Conservation (phyloP, 2,888 invertebrate genomes). For the Blastobasis lacticolella region DNA sequence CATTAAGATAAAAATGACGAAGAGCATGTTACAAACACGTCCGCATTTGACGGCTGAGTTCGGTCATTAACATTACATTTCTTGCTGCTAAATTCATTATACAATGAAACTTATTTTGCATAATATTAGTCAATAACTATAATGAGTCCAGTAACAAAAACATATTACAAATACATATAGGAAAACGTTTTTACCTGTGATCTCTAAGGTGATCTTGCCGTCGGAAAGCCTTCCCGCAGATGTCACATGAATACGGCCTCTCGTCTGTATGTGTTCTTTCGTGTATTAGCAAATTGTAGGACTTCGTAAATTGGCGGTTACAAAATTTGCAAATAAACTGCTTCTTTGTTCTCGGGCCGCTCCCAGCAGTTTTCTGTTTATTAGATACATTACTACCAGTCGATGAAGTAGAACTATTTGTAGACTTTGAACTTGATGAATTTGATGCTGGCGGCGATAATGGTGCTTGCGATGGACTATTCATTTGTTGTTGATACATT, state of each 20-base stretch:
- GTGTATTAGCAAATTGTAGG: slow-evolving; percentile 97
- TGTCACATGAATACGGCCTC: slow-evolving; percentile 97
- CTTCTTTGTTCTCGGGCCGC: slow-evolving; percentile 93
- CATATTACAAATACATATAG: not conserved
- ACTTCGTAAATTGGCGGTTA: slow-evolving; percentile 97
- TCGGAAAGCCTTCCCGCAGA: slow-evolving; percentile 97
- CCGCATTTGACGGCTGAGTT: not conserved
- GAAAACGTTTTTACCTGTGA: slow-evolving; percentile 80
- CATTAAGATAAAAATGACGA: slow-evolving; percentile 4
- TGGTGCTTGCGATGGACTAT: slow-evolving; percentile 61
- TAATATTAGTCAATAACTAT: too few species aligned
- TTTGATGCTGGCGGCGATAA: slow-evolving; percentile 60
- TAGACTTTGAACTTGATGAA: slow-evolving; percentile 55
- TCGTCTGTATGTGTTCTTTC: slow-evolving; percentile 98
- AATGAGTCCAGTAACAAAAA: not conserved
- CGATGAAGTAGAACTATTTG: slow-evolving; percentile 62
- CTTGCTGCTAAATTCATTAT: too few species aligned
- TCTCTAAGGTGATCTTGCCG: slow-evolving; percentile 96
- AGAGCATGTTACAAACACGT: not conserved
- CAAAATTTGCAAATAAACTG: slow-evolving; percentile 99
- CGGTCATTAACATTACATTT: not conserved
- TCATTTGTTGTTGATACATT: slow-evolving; percentile 74
- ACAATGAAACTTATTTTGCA: too few species aligned
- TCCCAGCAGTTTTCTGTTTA: slow-evolving; percentile 59
- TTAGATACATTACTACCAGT: slow-evolving; percentile 59